Evolutionary conservation across 2,888 invertebrate genomes (phyloP), one percentile per base, ranked within the genome.

Genomic region (Zeuzera pyrina): DNA sequence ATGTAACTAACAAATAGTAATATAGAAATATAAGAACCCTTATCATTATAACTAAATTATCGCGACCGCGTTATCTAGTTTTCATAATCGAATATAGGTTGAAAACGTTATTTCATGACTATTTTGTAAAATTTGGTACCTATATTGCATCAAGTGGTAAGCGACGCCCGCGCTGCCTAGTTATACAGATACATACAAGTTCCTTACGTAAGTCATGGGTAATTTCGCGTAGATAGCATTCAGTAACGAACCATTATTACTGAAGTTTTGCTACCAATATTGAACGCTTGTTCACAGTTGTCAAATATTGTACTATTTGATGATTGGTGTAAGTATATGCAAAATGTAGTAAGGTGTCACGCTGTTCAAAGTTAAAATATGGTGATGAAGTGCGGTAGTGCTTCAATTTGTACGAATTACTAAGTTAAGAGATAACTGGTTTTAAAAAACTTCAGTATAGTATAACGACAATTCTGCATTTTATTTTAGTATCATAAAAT

Each of bases 161-260:
- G n/a, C 8, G 19, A 19, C 19, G 8, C 5, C 19, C 5, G 8
- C 5, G 8, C 19, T 19, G 19, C 5, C 19, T 19, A 19, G 19
- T 8, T 19, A 19, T 19, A 6, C 19, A 19, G n/a, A 19, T 19
- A 42, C 39, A 41, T 44, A 38, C 35, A 36, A 43, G 38, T 36
- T 34, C 49, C 44, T 67, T 59, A 61, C 52, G 55, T 53, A 61
- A 64, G 42, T 39, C 43, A 51, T 44, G 45, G 47, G 47, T 52
- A 51, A 57, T 57, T 62, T 65, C 38, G 45, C 43, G 42, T 43
- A 46, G 45, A 49, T 42, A 49, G 36, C 35, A 38, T 35, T 39
- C 41, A 40, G 45, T 51, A 54, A 47, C 49, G 38, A 48, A 49
- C 44, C 35, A 52, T 49, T 51, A 49, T 53, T 49, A 41, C 22